Base-by-base conservation (phyloP, 2,797 vertebrate genomes). In the Morus bassanus region DNA sequence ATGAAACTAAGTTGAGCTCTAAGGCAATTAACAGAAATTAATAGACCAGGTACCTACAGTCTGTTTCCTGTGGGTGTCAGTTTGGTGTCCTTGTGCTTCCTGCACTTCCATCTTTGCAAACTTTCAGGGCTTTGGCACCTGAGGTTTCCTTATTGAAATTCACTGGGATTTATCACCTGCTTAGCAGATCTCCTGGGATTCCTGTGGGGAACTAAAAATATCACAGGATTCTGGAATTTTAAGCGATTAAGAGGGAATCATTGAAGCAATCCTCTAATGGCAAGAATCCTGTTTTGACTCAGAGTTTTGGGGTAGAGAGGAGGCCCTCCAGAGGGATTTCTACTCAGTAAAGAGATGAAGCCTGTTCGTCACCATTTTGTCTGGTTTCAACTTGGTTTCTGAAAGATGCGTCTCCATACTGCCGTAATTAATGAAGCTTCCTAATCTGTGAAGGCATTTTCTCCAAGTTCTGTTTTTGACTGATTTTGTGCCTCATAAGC, bases 21-120 rank as follows among this genome's bases (percentile, higher is more conserved):
- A 51, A 64, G 67, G 81, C 86, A 89, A 79, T 94, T 97, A 96
- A 85, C 64, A 74, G 45, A 89, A 95, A 95, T 93, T 95, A 96
- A 96, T 96, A 64, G 92, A 88, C 56, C 93, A 85, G 64, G 68
- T 96, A 85, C 31, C 64, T 70, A 4, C 95, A 95, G 81, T 87
- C 95, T 94, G 87, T 91, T 96, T 92, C 68, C 78, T 85, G 72
- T 7, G 7, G 8, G 7, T 72, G 35, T 87, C 56, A 9, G 51
- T 67, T 91, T 22, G 10, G n/a, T 92, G 92, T 92, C 91, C 68
- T 92, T 94, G 91, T 5, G 13, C 63, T 82, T 87, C 43, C 64
- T 43, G 33, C 30, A 17, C 60, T 91, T 79, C 48, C 72, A 93
- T 31, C 48, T 87, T 48, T 74, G 50, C 74, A 74, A 19, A 79